A percentile compares a stretch with the other conserved stretches of the same genome.
Evolutionary conservation across 2,888 invertebrate genomes (phyloP).

Genomic region (Leucoma salicis): DNA sequence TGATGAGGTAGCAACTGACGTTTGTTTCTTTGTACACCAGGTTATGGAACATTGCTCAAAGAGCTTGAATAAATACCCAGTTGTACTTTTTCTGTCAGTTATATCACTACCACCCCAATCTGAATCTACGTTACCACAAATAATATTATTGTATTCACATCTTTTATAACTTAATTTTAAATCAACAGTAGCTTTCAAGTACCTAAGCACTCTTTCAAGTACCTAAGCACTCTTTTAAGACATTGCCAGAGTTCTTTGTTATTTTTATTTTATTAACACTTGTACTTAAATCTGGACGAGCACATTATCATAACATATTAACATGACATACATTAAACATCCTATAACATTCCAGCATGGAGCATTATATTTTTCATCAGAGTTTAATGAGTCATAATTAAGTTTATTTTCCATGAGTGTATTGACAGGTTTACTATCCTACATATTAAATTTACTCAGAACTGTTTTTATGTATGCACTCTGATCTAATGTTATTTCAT

Average conservation of each 20-base stretch:
- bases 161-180: slow-evolving; percentile 2
- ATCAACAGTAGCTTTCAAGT: background rate
- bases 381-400: too few species aligned
- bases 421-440: too few species aligned
- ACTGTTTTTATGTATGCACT: too few species aligned
- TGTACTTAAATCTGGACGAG: slow-evolving; percentile 6
- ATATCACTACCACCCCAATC: background rate
- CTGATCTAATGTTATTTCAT: too few species aligned
- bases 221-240: slow-evolving; percentile 9
- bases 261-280: slow-evolving; percentile 5
- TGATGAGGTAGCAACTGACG: too few species aligned
- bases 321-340: slow-evolving; percentile 5
- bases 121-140: background rate
- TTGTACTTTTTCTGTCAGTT: background rate
- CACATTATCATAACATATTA: too few species aligned
- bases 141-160: background rate
- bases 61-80: background rate
- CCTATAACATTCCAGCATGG: background rate
- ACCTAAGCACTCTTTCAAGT: slow-evolving; percentile 10
- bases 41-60: too few species aligned
- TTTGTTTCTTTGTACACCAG: too few species aligned
- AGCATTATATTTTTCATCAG: too few species aligned
- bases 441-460: too few species aligned
- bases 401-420: too few species aligned
- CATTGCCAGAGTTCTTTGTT: slow-evolving; percentile 11